phyloP scores from a whole-genome alignment of 2,888 invertebrate genomes.

The Seira ritae region DNA sequence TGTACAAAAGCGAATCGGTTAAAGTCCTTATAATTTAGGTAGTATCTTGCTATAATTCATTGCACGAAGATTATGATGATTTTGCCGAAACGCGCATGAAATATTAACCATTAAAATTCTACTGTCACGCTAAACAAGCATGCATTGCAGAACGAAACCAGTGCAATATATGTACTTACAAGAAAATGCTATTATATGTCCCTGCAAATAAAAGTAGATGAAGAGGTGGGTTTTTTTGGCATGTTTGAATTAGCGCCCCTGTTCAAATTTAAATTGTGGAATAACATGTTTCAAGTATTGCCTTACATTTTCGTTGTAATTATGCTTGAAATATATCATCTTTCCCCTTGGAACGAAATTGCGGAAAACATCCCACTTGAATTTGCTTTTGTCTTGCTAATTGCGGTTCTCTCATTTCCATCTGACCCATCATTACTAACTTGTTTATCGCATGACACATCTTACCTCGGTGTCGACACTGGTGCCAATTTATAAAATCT shows the following conservation, averaged over 20 bases:
- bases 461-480: background rate
- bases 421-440: background rate
- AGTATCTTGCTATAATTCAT: too few species aligned
- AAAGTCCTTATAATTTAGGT: too few species aligned
- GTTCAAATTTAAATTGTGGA: too few species aligned
- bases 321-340: too few species aligned
- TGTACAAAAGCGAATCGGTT: too few species aligned
- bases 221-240: too few species aligned
- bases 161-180: background rate
- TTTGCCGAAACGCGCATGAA: conserved; percentile 35
- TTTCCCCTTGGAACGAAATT: background rate
- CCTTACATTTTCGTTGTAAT: too few species aligned
- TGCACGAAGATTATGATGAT: background rate
- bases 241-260: too few species aligned
- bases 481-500: background rate
- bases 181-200: background rate
- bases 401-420: background rate
- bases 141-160: background rate
- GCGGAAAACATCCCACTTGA: background rate
- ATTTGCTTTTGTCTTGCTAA: background rate
- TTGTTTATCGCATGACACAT: conserved; percentile 1
- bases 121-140: conserved; percentile 64
- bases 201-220: too few species aligned
- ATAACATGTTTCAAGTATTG: too few species aligned
- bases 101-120: conserved; percentile 66